Evolutionary conservation across 1,140 invertebrate species (phyloP), one percentile per base, ranked within the genome.

Genomic region (Drosophila sucinea): DNA sequence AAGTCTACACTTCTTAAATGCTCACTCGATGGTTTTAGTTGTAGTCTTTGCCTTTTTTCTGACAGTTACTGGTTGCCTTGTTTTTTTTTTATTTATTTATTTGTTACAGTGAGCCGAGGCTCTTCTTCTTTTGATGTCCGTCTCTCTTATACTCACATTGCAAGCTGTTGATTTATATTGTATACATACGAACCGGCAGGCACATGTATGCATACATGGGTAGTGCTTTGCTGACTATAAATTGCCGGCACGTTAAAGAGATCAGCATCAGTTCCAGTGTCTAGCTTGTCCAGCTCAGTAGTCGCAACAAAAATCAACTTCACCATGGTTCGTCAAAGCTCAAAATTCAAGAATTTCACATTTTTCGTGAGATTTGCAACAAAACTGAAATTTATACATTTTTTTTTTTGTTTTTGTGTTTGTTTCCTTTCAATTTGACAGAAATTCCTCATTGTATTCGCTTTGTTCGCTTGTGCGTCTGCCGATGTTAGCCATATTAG

Each of bases 261-360:
- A 90, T 77, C 86, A 91, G 78, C 83, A 91, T 91, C 90, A 91
- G 90, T 91, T 91, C 79, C 83, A 85, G 75, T 73, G 80, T 79
- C 85, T 70, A 80, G 79, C 90, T 91, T 79, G 79, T 85, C 75
- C 77, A 90, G 86, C 68, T 73, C 71, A 90, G 85, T 79, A 70
- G 78, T 73, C 70, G 58, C 11, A 7, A 23, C 40, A 60, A 7
- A 67, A 41, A 29, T 35, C 40, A 63, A 51, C 44, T 55, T 35
- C 60, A 91, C 79, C 55, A 91, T 91, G 90, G 90, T 91, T 74
- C 83, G 90, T 79, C 67, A 58, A 63, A 70, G 35, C 40, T 67
- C 51, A 3, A 11, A 8, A 38, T 38, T 38, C 51, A 65, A 54
- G 35, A 17, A 35, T 56, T 65, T 30, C 33, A 35, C 33, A 6